Evolutionary conservation across 2,888 invertebrate genomes (phyloP).

Genomic region (Andrena minutula): DNA sequence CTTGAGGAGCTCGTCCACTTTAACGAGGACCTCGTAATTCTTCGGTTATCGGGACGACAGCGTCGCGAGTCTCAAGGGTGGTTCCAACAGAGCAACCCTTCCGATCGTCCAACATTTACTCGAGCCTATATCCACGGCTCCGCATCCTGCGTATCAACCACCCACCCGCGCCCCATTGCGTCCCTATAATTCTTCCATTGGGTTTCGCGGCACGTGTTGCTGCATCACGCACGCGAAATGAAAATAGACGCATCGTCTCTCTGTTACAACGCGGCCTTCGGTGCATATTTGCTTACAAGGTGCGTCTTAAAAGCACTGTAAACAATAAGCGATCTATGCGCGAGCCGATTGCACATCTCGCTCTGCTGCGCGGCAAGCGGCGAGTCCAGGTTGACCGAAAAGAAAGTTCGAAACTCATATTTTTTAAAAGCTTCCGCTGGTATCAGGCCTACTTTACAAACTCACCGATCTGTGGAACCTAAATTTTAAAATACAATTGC

Average conservation of each 20-base stretch:
- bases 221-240: slow-evolving; percentile 39
- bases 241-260: slow-evolving; percentile 52
- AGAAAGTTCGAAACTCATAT: too few relatives aligned
- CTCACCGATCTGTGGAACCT: too few relatives aligned
- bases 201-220: slow-evolving; percentile 41
- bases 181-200: slow-evolving; percentile 42
- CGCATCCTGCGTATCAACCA: too few relatives aligned
- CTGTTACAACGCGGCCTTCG: slow-evolving; percentile 52
- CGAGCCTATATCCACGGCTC: too few relatives aligned
- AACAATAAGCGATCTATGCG: slow-evolving; percentile 52
- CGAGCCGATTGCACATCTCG: slow-evolving; percentile 40
- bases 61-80: too few relatives aligned
- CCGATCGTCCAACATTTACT: too few relatives aligned
- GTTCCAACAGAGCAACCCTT: too few relatives aligned
- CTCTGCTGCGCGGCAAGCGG: background rate
- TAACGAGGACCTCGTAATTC: slow-evolving; percentile 10
- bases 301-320: slow-evolving; percentile 65
- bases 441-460: too few relatives aligned
- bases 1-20: background rate
- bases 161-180: slow-evolving; percentile 16
- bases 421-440: too few relatives aligned
- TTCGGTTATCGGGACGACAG: too few relatives aligned
- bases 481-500: too few relatives aligned
- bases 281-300: slow-evolving; percentile 63
- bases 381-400: background rate